phyloP scores from a whole-genome alignment of 2,888 invertebrate species.

The Macrosiphum euphorbiae region DNA sequence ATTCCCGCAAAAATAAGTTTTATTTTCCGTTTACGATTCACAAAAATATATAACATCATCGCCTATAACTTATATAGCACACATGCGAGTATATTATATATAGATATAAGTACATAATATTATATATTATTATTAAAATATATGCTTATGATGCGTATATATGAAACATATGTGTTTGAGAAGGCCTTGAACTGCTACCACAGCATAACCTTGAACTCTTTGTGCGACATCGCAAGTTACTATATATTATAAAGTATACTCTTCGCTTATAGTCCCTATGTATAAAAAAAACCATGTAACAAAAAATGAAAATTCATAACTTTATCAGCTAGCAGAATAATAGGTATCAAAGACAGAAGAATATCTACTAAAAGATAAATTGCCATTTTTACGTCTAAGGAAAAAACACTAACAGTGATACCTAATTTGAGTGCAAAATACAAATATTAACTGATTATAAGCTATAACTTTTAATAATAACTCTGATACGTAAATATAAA shows the following conservation, averaged over 20 bases:
- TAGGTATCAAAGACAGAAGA: neutral
- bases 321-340: neutral
- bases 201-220: constrained; percentile 58
- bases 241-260: neutral
- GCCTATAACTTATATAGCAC: neutral
- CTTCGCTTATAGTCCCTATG: neutral
- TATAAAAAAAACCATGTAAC: neutral
- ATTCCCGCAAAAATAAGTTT: neutral
- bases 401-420: neutral
- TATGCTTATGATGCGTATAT: neutral
- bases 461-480: neutral
- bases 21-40: neutral
- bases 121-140: neutral
- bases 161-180: neutral
- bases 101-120: neutral
- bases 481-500: neutral
- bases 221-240: neutral
- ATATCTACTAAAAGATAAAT: neutral
- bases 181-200: constrained; percentile 58
- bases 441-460: neutral
- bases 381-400: neutral
- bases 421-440: neutral
- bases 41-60: neutral
- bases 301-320: neutral
- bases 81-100: neutral